Conservation (phyloP, 2,113 vertebrate species). For the Dinomys branickii region DNA sequence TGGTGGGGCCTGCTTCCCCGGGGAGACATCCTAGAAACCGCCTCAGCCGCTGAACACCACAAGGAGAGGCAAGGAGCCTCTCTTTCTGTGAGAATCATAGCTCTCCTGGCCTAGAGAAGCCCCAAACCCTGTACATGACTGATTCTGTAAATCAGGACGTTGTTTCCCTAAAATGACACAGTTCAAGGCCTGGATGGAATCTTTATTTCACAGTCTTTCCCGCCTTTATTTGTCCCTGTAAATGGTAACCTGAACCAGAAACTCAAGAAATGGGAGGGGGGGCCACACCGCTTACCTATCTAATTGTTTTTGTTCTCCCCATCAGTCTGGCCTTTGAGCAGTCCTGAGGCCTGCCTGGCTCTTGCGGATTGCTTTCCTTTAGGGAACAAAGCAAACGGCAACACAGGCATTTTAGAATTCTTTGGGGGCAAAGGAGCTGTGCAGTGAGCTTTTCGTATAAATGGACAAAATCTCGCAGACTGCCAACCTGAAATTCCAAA, state of each 20-base stretch:
- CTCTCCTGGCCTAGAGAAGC: background rate
- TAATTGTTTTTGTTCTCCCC: conserved; percentile 6
- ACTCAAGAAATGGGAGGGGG: background rate
- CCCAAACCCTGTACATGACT: background rate
- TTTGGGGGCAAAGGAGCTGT: background rate
- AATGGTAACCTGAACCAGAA: background rate
- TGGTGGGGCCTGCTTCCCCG: background rate
- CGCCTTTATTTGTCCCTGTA: background rate
- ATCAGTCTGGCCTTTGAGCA: background rate
- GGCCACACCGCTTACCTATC: background rate
- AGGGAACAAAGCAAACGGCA: background rate
- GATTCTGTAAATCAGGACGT: background rate
- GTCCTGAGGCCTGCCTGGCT: background rate
- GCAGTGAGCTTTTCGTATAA: conserved; percentile 49
- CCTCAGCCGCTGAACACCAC: background rate
- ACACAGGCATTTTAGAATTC: conserved; percentile 53
- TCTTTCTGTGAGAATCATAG: background rate
- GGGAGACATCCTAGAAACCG: background rate
- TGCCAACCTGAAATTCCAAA: conserved; percentile 64
- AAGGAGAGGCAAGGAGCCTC: background rate
- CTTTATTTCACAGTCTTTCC: background rate
- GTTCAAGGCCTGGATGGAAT: background rate
- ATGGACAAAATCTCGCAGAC: conserved; percentile 33
- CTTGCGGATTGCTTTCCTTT: conserved; percentile 30
- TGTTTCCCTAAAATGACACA: background rate